phyloP scores from a whole-genome alignment of 2,888 invertebrate genomes.

The Eupeodes latifasciatus region DNA sequence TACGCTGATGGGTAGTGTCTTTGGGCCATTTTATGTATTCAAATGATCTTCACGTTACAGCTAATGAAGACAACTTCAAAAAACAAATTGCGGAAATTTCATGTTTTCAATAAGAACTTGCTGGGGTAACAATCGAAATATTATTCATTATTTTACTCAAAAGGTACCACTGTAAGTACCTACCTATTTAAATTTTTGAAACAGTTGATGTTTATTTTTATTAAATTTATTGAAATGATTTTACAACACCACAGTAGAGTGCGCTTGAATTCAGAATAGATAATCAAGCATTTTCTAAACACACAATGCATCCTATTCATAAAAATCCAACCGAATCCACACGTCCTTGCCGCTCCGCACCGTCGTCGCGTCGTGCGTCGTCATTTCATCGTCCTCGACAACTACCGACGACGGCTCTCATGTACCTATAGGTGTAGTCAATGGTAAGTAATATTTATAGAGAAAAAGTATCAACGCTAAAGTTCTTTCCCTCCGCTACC shows the following conservation, averaged over 20 bases:
- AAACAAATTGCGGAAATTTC: too few relatives aligned
- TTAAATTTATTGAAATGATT: conserved; percentile 62
- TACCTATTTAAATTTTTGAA: not conserved
- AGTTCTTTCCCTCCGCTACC: conserved; percentile 35
- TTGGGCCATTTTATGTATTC: too few relatives aligned
- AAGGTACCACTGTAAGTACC: not conserved
- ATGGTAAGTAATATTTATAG: conserved; percentile 26
- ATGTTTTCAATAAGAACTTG: too few relatives aligned
- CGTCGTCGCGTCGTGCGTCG: not conserved
- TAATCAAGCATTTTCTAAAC: conserved; percentile 36
- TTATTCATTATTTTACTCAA: not conserved
- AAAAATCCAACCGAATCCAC: conserved; percentile 43
- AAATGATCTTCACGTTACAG: too few relatives aligned
- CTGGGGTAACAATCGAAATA: too few relatives aligned
- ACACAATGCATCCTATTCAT: conserved; percentile 53
- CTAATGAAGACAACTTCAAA: too few relatives aligned
- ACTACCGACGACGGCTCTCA: not conserved
- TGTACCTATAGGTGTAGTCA: not conserved
- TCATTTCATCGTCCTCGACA: not conserved
- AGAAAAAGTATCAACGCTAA: conserved; percentile 53
- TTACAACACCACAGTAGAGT: conserved; percentile 61
- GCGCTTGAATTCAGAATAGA: conserved; percentile 32
- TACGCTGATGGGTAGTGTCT: too few relatives aligned
- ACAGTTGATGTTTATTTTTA: conserved; percentile 49
- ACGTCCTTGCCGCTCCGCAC: not conserved